Conservation (phyloP, 2,113 vertebrate genomes). For the Chaetura pelagica region DNA sequence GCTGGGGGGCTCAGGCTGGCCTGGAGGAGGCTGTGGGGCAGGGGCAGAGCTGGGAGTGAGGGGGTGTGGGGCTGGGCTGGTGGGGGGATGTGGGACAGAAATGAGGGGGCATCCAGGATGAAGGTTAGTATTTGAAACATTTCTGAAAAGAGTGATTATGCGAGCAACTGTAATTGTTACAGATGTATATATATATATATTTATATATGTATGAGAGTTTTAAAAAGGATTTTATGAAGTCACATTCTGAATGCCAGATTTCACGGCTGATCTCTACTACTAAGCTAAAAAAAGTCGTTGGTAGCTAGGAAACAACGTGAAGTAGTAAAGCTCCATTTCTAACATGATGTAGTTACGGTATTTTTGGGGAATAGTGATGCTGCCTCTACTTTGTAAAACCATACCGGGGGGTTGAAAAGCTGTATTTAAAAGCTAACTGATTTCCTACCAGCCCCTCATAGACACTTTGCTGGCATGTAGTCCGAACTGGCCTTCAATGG, state of each 20-base stretch:
- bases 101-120: neutral
- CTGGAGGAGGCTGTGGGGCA: neutral
- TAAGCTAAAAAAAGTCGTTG: conserved; percentile 12
- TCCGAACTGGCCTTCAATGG: neutral
- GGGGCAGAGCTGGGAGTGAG: too few relatives aligned
- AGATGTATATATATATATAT: neutral
- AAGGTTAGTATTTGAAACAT: neutral
- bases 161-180: neutral
- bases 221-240: neutral
- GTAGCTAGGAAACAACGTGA: conserved; percentile 65
- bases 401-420: neutral
- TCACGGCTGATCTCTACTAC: conserved; percentile 37
- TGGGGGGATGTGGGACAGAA: rapidly evolving
- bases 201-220: neutral
- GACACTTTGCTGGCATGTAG: neutral
- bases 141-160: neutral
- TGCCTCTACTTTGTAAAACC: conserved; percentile 3
- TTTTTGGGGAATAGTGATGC: conserved; percentile 36
- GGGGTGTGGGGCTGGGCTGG: neutral
- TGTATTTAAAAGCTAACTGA: conserved; percentile 31
- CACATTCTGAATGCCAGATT: conserved; percentile 13
- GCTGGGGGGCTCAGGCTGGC: neutral
- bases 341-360: conserved; percentile 19
- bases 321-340: conserved; percentile 42
- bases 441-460: neutral